A percentile compares a stretch with the other conserved stretches of the same genome.
Evolutionary conservation across 2,797 vertebrate genomes (phyloP).

Genomic region (Chrosomus eos): DNA sequence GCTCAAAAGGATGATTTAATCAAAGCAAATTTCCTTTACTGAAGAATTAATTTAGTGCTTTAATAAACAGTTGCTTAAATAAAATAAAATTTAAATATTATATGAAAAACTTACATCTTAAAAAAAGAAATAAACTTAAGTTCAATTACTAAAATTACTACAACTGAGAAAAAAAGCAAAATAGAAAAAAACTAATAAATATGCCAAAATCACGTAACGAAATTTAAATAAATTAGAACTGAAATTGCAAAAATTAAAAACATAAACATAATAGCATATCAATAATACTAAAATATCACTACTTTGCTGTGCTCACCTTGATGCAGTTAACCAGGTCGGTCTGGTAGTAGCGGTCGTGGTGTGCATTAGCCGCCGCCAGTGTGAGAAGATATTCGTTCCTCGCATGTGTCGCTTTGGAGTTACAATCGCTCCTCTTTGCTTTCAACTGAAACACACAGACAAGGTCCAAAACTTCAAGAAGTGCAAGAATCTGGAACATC

Average conservation of each 20-base stretch:
- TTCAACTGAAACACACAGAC: constrained; percentile 83
- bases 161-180: background rate
- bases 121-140: background rate
- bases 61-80: background rate
- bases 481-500: background rate
- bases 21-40: background rate
- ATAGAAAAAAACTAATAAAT: background rate
- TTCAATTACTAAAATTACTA: background rate
- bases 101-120: background rate
- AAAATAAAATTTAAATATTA: background rate
- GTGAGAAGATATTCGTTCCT: constrained; percentile 98
- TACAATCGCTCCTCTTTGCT: constrained; percentile 94
- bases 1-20: background rate
- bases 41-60: background rate
- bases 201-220: background rate
- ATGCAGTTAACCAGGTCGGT: constrained; percentile 93
- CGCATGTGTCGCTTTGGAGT: constrained; percentile 95
- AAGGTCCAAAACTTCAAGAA: background rate
- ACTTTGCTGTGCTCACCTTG: constrained; percentile 80
- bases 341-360: constrained; percentile 97
- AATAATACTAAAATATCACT: background rate
- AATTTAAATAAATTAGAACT: rapidly evolving
- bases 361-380: constrained; percentile 94
- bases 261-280: background rate
- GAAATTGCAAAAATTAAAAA: background rate